Conservation (phyloP, 1,140 invertebrate genomes). For the Drosophila ohnishii region DNA sequence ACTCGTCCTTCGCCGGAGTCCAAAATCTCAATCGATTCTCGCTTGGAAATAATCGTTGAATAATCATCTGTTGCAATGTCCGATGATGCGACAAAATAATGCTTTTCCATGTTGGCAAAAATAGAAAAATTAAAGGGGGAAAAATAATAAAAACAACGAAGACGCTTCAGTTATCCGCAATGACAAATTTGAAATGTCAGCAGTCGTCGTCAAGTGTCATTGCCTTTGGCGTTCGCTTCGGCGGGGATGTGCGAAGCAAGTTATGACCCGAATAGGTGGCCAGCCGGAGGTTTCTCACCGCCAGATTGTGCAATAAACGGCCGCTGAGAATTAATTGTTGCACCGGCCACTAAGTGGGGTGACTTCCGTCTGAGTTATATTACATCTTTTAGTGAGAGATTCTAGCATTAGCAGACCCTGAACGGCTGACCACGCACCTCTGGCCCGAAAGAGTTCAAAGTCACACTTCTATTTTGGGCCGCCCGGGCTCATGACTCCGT, state of each 20-base stretch:
- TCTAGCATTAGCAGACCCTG: slow-evolving; percentile 19
- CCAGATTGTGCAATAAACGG: slow-evolving; percentile 60
- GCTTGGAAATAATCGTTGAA: slow-evolving; percentile 27
- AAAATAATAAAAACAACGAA: slow-evolving; percentile 28
- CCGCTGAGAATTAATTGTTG: slow-evolving; percentile 58
- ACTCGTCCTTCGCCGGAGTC: slow-evolving; percentile 33
- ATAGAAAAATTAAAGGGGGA: slow-evolving; percentile 2
- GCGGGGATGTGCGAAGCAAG: slow-evolving; percentile 58
- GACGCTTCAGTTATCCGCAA: slow-evolving; percentile 61
- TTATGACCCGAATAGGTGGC: slow-evolving; percentile 72
- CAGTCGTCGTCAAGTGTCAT: slow-evolving; percentile 70
- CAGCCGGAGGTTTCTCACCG: slow-evolving; percentile 48
- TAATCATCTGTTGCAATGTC: slow-evolving; percentile 39
- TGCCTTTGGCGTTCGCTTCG: slow-evolving; percentile 46
- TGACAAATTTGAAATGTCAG: slow-evolving; percentile 75
- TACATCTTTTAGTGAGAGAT: neutral
- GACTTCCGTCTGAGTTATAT: slow-evolving; percentile 33
- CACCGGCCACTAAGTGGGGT: slow-evolving; percentile 39
- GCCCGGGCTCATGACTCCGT: slow-evolving; percentile 14
- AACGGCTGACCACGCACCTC: slow-evolving; percentile 41
- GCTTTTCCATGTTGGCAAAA: slow-evolving; percentile 43
- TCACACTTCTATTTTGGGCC: slow-evolving; percentile 33
- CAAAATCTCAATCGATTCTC: slow-evolving; percentile 17
- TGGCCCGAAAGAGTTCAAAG: slow-evolving; percentile 46
- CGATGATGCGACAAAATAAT: slow-evolving; percentile 51